A percentile compares a stretch with the other conserved stretches of the same genome.
Conservation (phyloP, 2,113 vertebrate genomes). For the Lanius collurio region DNA sequence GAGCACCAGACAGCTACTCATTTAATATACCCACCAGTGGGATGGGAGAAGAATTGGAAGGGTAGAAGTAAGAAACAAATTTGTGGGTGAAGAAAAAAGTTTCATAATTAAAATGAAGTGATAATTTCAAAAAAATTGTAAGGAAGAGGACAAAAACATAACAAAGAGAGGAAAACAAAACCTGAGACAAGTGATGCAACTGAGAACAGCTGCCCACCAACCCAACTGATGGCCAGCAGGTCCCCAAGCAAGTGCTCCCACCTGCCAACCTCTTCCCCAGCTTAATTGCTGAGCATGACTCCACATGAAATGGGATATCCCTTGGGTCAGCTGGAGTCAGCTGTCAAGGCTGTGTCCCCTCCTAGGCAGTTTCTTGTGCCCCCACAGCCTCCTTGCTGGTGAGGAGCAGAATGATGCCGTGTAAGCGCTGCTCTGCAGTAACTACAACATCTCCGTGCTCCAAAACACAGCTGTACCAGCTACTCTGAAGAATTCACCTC, state of each 20-base stretch:
- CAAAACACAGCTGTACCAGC: background rate
- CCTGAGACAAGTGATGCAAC: background rate
- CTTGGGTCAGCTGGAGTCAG: background rate
- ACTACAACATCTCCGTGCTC: background rate
- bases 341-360: background rate
- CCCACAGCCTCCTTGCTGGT: background rate
- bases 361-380: background rate
- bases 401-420: background rate
- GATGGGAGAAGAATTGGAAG: background rate
- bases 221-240: accelerated
- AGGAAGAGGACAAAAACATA: background rate
- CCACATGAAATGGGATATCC: background rate
- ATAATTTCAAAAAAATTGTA: background rate
- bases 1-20: background rate
- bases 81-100: background rate
- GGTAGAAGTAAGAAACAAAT: background rate
- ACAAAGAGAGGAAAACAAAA: background rate
- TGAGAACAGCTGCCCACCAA: background rate
- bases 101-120: background rate
- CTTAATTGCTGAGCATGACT: background rate
- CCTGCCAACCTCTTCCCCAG: background rate
- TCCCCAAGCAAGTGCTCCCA: background rate
- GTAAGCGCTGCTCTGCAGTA: background rate
- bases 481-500: background rate
- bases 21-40: background rate